Evolutionary conservation across 2,113 vertebrate genomes (phyloP).

Genomic region (Phalacrocorax carbo): DNA sequence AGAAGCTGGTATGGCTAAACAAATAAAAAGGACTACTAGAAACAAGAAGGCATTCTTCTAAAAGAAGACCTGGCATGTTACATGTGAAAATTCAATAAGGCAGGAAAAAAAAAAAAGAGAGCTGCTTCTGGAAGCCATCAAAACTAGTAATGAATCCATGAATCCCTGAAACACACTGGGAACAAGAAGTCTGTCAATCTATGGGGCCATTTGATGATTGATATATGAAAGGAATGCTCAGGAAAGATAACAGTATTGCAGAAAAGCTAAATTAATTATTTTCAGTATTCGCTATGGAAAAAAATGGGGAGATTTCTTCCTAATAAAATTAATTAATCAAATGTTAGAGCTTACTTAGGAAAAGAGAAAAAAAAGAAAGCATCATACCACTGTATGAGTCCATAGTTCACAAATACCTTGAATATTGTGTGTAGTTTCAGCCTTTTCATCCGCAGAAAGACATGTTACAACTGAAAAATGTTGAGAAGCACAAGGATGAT

Average conservation of each 20-base stretch:
- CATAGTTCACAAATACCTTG: not conserved
- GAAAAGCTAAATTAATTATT: not conserved
- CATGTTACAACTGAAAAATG: not conserved
- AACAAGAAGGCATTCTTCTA: not conserved
- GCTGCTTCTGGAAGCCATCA: not conserved
- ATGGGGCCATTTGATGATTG: accelerated
- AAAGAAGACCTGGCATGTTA: not conserved
- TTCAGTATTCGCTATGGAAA: not conserved
- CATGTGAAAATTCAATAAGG: not conserved
- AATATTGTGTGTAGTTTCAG: not conserved
- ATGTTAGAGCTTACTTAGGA: not conserved
- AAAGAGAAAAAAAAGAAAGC: not conserved
- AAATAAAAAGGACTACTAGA: not conserved
- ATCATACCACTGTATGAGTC: not conserved
- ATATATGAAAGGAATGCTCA: not conserved
- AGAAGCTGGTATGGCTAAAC: not conserved
- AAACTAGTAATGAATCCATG: not conserved
- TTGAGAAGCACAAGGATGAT: not conserved
- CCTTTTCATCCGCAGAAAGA: not conserved
- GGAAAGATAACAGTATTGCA: not conserved
- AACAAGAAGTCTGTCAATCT: not conserved
- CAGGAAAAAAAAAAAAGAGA: not conserved
- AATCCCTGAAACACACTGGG: not conserved
- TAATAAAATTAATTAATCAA: not conserved
- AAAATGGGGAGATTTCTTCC: not conserved